Base-by-base conservation (phyloP, 2,113 vertebrate genomes). In the Cyprinodon variegatus region DNA sequence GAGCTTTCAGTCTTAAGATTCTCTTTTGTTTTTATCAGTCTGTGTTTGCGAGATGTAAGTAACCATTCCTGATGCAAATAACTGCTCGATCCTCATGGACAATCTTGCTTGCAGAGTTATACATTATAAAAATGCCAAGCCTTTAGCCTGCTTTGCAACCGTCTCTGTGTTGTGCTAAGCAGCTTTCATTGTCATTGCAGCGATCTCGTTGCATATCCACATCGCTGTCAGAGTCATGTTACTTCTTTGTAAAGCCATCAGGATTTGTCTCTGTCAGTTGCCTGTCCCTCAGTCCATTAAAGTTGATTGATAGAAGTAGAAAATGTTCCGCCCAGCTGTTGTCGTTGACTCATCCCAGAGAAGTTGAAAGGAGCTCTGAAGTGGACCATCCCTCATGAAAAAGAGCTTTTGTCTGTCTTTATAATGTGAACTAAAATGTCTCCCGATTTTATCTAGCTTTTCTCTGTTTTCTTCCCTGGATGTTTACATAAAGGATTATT, bases 231-330 rank as follows among this genome's bases (percentile, higher is more conserved):
- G 74, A 85, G 85, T 86, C 84, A 12, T 92, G 92, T 92, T 92
- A 87, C 89, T 89, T 90, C 90, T 90, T 89, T 77, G 13, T 85
- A 89, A 90, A 90, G 88, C 90, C 90, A 91, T 93, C 89, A 92
- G 90, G 89, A 93, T 92, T 88, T 80, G 85, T 92, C 91, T 93
- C 90, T 94, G 90, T 94, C 92, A 88, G 68, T 77, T 71, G 84
- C 86, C 90, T 90, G 89, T 93, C 90, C 81, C 86, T 93, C 91
- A 93, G 82, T 92, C 90, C 93, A 93, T 94, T 95, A 93, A 92
- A 95, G 90, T 92, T 94, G 93, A 94, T 93, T 92, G 92, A 94
- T 93, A 89, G 80, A 83, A 83, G 82, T 22, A 17, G 86, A 90
- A 87, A 91, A 91, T 90, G 85, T 82, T 84, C 85, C 85, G 72